Conservation (phyloP, 2,888 invertebrate genomes). For the Elegia similella region DNA sequence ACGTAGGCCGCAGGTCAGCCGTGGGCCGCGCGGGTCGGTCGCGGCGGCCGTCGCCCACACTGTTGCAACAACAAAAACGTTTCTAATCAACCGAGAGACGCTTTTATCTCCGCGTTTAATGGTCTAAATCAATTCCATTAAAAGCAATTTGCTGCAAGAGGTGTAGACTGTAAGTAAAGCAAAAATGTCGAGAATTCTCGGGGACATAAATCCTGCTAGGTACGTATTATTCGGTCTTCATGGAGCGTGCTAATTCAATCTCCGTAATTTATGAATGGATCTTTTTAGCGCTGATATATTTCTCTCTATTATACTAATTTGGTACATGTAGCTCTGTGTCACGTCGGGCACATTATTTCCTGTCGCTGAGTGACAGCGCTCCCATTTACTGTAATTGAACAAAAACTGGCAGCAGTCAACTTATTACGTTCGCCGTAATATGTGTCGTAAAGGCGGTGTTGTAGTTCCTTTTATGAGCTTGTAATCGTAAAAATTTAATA, state of each 20-base stretch:
- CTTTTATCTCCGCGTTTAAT: slow-evolving; percentile 27
- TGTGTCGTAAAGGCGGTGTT: slow-evolving; percentile 10
- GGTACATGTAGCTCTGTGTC: slow-evolving; percentile 10
- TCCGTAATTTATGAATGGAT: slow-evolving; percentile 27
- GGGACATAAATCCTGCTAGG: slow-evolving; percentile 26
- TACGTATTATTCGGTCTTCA: slow-evolving; percentile 31
- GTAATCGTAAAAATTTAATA: slow-evolving; percentile 11
- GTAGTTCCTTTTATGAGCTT: slow-evolving; percentile 9
- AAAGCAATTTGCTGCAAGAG: slow-evolving; percentile 20
- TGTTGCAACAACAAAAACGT: slow-evolving; percentile 27
- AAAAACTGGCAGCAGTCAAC: slow-evolving; percentile 11
- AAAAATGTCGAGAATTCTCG: slow-evolving; percentile 8
- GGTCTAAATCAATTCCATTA: slow-evolving; percentile 21
- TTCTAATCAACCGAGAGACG: slow-evolving; percentile 23
- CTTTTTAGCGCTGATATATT: slow-evolving; percentile 21
- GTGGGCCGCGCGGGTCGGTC: slow-evolving; percentile 44
- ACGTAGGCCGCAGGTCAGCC: slow-evolving; percentile 46
- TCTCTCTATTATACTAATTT: slow-evolving; percentile 13
- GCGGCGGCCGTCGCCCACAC: slow-evolving; percentile 33
- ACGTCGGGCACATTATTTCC: slow-evolving; percentile 16
- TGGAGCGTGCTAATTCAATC: slow-evolving; percentile 30
- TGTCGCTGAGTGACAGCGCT: slow-evolving; percentile 9
- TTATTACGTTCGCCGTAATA: slow-evolving; percentile 11
- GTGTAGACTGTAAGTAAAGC: slow-evolving; percentile 9
- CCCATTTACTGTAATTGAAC: slow-evolving; percentile 15